These are phyloP conservation scores for Calonectris borealis DNA, from an alignment of 2,113 vertebrate genomes.

Conservation along the genomic window DNA sequence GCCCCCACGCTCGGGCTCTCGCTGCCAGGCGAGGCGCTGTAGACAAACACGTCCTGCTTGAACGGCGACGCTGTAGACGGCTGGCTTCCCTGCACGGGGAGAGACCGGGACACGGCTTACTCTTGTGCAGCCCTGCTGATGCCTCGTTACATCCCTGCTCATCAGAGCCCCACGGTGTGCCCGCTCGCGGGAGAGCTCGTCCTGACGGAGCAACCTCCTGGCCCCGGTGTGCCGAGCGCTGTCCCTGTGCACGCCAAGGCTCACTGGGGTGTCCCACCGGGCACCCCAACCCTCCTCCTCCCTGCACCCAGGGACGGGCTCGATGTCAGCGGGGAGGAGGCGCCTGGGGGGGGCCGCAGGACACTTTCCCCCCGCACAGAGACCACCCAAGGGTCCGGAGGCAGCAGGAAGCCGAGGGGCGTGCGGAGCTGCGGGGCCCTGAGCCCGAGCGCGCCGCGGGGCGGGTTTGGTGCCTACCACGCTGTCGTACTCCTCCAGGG, in stretches of 20 bases:
- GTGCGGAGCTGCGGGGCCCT: accelerated
- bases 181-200: accelerated
- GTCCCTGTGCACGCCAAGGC: background rate
- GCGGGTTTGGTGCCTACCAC: slow-evolving; percentile 64
- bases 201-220: accelerated
- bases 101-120: background rate
- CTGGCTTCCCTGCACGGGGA: slow-evolving; percentile 77
- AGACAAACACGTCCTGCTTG: slow-evolving; percentile 83
- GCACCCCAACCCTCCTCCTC: background rate
- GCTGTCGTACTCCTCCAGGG: slow-evolving; percentile 84
- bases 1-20: slow-evolving; percentile 77
- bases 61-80: slow-evolving; percentile 77
- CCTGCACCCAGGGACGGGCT: accelerated
- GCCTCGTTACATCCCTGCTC: accelerated
- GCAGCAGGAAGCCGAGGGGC: accelerated
- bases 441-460: accelerated
- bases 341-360: accelerated
- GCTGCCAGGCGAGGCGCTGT: slow-evolving; percentile 70
- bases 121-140: background rate
- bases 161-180: accelerated
- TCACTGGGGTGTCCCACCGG: accelerated
- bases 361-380: accelerated
- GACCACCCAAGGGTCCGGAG: background rate
- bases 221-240: accelerated
- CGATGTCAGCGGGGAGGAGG: accelerated